Percentiles rank a stretch among this genome's conserved stretches.
These are phyloP conservation scores for Neogobius melanostomus DNA, from an alignment of 2,113 vertebrate genomes.

Conservation along the genomic window DNA sequence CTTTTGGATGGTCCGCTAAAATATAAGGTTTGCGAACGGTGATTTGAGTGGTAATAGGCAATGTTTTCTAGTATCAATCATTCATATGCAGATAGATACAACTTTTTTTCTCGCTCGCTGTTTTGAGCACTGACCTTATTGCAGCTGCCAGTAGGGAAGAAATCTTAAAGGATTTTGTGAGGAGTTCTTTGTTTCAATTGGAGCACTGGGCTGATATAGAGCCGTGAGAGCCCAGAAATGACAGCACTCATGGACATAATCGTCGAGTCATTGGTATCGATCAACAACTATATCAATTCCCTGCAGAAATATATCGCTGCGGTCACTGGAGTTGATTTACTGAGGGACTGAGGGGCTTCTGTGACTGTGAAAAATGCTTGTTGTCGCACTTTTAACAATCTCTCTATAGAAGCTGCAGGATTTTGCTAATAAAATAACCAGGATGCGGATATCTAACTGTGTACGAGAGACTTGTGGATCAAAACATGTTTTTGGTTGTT, in stretches of 20 bases:
- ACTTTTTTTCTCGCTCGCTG: too few relatives aligned
- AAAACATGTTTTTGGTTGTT: slow-evolving; percentile 23
- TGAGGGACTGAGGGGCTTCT: slow-evolving; percentile 9
- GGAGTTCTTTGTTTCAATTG: slow-evolving; percentile 15
- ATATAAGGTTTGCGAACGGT: too few relatives aligned
- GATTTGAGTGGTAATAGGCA: too few relatives aligned
- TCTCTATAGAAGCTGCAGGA: not conserved
- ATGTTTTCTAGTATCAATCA: too few relatives aligned
- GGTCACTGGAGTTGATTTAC: slow-evolving; percentile 17
- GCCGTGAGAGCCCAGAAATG: slow-evolving; percentile 14
- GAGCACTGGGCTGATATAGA: slow-evolving; percentile 4
- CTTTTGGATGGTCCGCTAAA: too few relatives aligned
- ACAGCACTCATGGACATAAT: slow-evolving; percentile 16
- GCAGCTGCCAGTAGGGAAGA: not conserved
- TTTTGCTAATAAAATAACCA: not conserved
- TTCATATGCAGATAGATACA: too few relatives aligned
- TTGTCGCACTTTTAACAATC: not conserved
- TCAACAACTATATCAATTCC: slow-evolving; percentile 15
- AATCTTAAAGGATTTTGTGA: not conserved
- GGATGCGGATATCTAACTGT: not conserved
- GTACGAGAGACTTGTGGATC: slow-evolving; percentile 5
- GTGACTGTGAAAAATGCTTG: not conserved
- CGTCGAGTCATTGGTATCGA: slow-evolving; percentile 12
- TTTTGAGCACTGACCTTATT: not conserved
- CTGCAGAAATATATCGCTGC: slow-evolving; percentile 8